A percentile compares a stretch with the other conserved stretches of the same genome.
phyloP scores from a whole-genome alignment of 2,113 vertebrate genomes.

The Osmerus eperlanus region DNA sequence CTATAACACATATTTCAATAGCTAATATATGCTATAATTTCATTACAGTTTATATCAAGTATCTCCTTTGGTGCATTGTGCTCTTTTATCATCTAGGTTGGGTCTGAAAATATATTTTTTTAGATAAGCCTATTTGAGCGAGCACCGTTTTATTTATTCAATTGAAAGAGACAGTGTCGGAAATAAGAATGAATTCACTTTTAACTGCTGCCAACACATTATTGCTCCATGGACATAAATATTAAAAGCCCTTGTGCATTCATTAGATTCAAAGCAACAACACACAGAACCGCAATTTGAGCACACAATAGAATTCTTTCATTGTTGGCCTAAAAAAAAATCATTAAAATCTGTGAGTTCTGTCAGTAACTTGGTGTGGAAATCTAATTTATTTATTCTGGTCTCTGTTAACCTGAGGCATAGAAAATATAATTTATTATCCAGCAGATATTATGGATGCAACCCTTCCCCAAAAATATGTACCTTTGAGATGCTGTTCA shows the following conservation, averaged over 20 bases:
- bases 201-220: slow-evolving; percentile 66
- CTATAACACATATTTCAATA: no score
- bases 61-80: background rate
- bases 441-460: slow-evolving; percentile 41
- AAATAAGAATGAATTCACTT: slow-evolving; percentile 56
- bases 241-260: slow-evolving; percentile 66
- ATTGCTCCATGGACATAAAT: slow-evolving; percentile 60
- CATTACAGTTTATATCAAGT: background rate
- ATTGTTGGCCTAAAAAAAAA: slow-evolving; percentile 58
- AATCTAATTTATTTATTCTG: slow-evolving; percentile 49
- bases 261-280: slow-evolving; percentile 59
- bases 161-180: slow-evolving; percentile 62
- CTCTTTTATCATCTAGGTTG: background rate
- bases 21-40: no score
- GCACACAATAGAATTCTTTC: slow-evolving; percentile 55
- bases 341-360: slow-evolving; percentile 48
- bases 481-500: slow-evolving; percentile 18
- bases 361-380: slow-evolving; percentile 32
- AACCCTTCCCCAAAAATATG: slow-evolving; percentile 44
- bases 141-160: slow-evolving; percentile 64
- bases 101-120: background rate
- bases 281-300: slow-evolving; percentile 52
- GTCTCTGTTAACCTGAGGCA: slow-evolving; percentile 58
- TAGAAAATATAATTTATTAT: slow-evolving; percentile 44
- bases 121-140: slow-evolving; percentile 31